Base-by-base conservation (phyloP, 2,797 vertebrate species). In the Trematomus bernacchii region DNA sequence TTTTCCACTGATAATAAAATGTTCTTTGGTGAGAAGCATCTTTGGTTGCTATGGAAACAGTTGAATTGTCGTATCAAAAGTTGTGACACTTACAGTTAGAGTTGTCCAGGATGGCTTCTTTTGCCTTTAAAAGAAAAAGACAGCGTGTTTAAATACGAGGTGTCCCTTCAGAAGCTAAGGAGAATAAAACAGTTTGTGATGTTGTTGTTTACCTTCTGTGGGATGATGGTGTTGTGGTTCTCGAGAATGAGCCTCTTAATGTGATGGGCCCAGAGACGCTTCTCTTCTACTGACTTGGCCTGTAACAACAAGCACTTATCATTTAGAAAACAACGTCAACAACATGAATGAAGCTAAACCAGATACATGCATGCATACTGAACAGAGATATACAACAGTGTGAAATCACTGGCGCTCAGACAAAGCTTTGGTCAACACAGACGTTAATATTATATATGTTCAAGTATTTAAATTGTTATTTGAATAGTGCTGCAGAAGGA, bases 201-300 rank as follows among this genome's bases (percentile, higher is more conserved):
- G 2, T 3, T n/a, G 59, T 46, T 33, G 71, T 86, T 83, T 85
- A 97, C 98, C 95, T 96, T 98, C 87, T 96, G 96, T 6, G 98
- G 98, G 40, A 98, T 93, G 58, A 96, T 96, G 77, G 97, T 93
- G 0, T 97, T 97, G 91, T 99, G 98, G 85, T 99, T 99, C 91
- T 99, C 98, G 61, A 99, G 92, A 77, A 99, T 99, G 55, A 99
- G 97, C 70, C 97, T 95, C 93, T 99, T 99, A 71, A 99, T 97
- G 83, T 99, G 97, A 89, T 98, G 97, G 47, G 96, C 96, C 98
- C 98, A 99, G 18, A 95, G 44, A 0, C 96, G 96, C 89, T 98
- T 99, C 91, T 99, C 98, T 77, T 98, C 97, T 7, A 94, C 95
- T 0, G 96, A 97, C 86, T 95, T 98, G 85, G 97, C 97, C 98